Percentiles rank a stretch among this genome's conserved stretches.
phyloP scores from a whole-genome alignment of 2,797 vertebrate species.

The Prunella strophiata region DNA sequence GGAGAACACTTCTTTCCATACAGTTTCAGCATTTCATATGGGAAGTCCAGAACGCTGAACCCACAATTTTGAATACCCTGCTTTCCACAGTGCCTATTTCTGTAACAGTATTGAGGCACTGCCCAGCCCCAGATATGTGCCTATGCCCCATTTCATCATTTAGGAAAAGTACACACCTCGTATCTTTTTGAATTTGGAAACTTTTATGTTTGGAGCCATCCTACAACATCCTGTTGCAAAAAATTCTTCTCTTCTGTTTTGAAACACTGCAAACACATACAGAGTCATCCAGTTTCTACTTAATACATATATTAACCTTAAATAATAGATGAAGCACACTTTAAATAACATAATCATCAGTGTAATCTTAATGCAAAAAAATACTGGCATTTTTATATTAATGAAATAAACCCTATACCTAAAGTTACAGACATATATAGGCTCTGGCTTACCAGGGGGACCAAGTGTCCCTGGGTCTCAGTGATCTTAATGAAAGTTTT shows the following conservation, averaged over 20 bases:
- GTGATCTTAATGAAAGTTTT: neutral
- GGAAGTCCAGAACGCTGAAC: neutral
- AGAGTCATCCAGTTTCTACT: neutral
- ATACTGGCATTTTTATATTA: neutral
- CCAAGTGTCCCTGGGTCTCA: neutral
- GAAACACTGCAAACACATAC: neutral
- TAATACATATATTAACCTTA: neutral
- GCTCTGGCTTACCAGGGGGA: neutral
- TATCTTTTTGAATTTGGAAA: neutral
- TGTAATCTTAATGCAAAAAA: neutral
- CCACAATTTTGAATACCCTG: neutral
- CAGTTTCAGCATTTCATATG: neutral
- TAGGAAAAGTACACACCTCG: neutral
- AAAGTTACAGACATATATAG: neutral
- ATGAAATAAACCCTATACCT: neutral
- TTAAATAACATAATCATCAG: neutral
- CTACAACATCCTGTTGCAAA: neutral
- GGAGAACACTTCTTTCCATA: neutral
- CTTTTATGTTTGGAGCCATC: neutral
- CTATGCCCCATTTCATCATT: neutral
- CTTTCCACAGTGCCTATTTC: neutral
- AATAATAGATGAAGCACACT: neutral
- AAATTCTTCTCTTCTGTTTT: neutral
- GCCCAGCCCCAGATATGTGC: neutral
- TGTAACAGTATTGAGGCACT: neutral